Conservation (phyloP, 1,140 invertebrate genomes). For the Drosophila sucinea region DNA sequence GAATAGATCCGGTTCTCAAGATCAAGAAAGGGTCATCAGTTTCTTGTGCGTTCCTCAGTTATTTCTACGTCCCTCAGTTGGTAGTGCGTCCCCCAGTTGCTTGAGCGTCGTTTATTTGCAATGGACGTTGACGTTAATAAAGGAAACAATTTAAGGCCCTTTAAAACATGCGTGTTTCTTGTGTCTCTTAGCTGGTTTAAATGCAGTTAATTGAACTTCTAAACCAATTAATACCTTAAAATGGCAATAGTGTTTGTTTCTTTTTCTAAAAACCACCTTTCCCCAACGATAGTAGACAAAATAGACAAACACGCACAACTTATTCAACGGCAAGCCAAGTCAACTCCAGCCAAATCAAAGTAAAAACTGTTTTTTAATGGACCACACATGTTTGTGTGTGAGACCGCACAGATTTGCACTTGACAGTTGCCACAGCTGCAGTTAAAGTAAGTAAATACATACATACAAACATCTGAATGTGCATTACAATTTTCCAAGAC, state of each 20-base stretch:
- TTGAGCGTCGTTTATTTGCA: too few relatives aligned
- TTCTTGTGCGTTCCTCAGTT: too few relatives aligned
- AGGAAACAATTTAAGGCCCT: background rate
- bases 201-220: background rate
- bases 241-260: background rate
- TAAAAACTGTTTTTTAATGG: constrained; percentile 13
- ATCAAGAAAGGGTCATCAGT: too few relatives aligned
- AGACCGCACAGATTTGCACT: constrained; percentile 13
- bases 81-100: too few relatives aligned
- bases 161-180: background rate
- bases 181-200: background rate
- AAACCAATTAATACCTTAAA: background rate
- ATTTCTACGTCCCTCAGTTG: too few relatives aligned
- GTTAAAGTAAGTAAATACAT: constrained; percentile 3
- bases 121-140: too few relatives aligned
- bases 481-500: constrained; percentile 8
- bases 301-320: background rate
- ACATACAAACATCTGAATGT: background rate
- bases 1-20: too few relatives aligned
- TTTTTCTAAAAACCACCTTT: background rate
- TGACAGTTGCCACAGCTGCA: constrained; percentile 20
- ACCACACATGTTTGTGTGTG: constrained; percentile 11
- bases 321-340: background rate
- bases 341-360: background rate
- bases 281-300: background rate